These are phyloP conservation scores for Crocallis elinguaria DNA, from an alignment of 2,888 invertebrate species.

Conservation along the genomic window DNA sequence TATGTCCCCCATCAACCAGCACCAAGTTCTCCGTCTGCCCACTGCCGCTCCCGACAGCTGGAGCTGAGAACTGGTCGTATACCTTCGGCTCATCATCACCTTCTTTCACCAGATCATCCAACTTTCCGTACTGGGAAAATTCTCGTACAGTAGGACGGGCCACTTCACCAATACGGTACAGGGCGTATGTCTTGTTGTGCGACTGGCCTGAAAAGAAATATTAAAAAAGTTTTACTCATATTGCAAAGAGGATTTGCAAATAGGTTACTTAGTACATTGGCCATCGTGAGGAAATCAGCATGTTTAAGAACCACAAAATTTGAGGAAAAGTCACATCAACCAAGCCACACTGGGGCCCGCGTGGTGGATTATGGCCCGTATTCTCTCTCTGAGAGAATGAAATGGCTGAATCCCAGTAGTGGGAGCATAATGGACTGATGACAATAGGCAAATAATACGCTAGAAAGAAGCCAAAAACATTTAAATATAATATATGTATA, in stretches of 20 bases:
- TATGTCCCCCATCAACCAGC: constrained; percentile 95
- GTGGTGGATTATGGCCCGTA: no score
- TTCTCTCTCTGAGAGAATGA: no score
- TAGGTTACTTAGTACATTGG: no score
- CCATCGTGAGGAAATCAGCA: no score
- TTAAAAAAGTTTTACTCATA: no score
- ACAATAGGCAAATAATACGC: not conserved
- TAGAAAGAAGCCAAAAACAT: not conserved
- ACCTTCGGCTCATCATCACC: constrained; percentile 88
- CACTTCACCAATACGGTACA: constrained; percentile 91
- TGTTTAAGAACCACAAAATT: no score
- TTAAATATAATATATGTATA: not conserved
- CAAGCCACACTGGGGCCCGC: no score
- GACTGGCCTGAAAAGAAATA: constrained; percentile 88
- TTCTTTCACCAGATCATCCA: constrained; percentile 89
- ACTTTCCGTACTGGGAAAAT: constrained; percentile 93
- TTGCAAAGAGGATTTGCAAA: no score
- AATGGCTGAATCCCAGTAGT: no score
- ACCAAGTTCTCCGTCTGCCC: constrained; percentile 92
- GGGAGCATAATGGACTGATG: no score
- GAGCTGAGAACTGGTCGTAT: constrained; percentile 93
- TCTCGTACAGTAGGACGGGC: constrained; percentile 90
- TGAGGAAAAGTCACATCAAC: no score
- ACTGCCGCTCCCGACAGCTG: constrained; percentile 88
- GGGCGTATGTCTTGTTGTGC: constrained; percentile 90